Evolutionary conservation across 2,888 invertebrate species (phyloP), one percentile per base, ranked within the genome.

Genomic region (Rotaria socialis): DNA sequence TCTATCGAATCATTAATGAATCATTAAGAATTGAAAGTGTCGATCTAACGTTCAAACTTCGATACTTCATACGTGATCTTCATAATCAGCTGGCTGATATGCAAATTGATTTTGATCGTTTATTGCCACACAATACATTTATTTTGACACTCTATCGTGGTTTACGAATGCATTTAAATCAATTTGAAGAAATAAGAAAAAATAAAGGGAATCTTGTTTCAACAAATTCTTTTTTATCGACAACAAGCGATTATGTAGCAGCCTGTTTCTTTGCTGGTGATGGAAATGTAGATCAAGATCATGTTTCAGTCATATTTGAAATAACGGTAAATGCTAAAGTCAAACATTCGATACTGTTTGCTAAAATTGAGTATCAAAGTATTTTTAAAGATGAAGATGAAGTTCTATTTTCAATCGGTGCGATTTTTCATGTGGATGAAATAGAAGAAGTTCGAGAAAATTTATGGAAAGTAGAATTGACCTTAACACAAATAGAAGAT

Each of bases 341-440:
- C 19, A 67, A 35, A 41, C 67, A 67, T 35, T 35, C 35, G 1
- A 41, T 67, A 35, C 67, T 47, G 10, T 80, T 47, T 10, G 43
- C 80, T 11, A 80, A 47, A 24, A 43, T 80, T 80, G 80, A 47
- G 24, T 80, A 80, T 80, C n/a, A 11, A n/a, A 80, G 80, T 80
- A 80, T 47, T n/a, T 80, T 47, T 47, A 47, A 80, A 80, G 80
- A 80, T n/a, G 80, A 80, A 47, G 80, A 47, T 80, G 80, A 80
- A 80, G 80, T 80, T 80, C 43, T 80, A 1, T 80, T 80, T 19
- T 80, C 80, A 2, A 80, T 80, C 5, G 80, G 24, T 47, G 43
- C 80, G 0, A 8, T 80, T 47, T 80, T 80, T 47, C 24, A 47
- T 47, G 14, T 80, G 47, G 80, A n/a, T 41, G 5, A 43, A 24